Percentiles rank a stretch among this genome's conserved stretches.
These are phyloP conservation scores for Hyaena hyaena DNA, from an alignment of 2,113 vertebrate species.

Conservation along the genomic window DNA sequence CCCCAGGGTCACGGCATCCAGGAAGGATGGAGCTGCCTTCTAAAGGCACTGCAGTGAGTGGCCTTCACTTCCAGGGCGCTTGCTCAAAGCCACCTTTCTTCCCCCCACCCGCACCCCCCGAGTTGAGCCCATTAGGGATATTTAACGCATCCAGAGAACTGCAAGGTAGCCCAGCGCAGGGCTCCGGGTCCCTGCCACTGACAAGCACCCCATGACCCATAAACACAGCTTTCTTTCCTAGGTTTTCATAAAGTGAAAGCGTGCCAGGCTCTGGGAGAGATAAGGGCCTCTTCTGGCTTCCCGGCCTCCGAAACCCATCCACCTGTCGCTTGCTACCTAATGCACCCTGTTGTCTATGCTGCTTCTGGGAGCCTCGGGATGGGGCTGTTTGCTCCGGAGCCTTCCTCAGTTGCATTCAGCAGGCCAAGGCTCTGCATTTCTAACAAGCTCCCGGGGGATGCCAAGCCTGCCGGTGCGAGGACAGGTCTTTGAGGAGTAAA, in stretches of 20 bases:
- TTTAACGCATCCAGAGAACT: constrained; percentile 65
- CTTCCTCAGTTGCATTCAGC: neutral
- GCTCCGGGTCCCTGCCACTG: constrained; percentile 42
- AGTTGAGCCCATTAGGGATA: constrained; percentile 51
- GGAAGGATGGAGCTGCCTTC: neutral
- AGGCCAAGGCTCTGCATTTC: neutral
- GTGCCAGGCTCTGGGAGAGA: neutral
- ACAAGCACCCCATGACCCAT: constrained; percentile 36
- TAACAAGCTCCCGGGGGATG: neutral
- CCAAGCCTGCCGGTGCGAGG: neutral
- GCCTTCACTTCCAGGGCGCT: constrained; percentile 43
- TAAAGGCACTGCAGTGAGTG: constrained; percentile 39
- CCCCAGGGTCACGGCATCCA: neutral
- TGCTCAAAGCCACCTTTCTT: constrained; percentile 63
- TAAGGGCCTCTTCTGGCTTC: constrained; percentile 25
- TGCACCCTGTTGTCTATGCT: constrained; percentile 60
- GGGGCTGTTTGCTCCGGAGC: neutral
- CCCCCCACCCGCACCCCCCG: constrained; percentile 59
- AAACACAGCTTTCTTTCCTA: constrained; percentile 61
- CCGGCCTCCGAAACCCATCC: neutral
- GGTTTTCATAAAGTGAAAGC: constrained; percentile 66
- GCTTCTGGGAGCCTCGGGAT: neutral
- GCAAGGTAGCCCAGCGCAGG: constrained; percentile 56
- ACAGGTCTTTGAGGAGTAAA: neutral
- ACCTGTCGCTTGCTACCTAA: constrained; percentile 66